Conservation (phyloP, 64 coral and sea anemone genomes). For the Hydrozoanthus tunicans region DNA sequence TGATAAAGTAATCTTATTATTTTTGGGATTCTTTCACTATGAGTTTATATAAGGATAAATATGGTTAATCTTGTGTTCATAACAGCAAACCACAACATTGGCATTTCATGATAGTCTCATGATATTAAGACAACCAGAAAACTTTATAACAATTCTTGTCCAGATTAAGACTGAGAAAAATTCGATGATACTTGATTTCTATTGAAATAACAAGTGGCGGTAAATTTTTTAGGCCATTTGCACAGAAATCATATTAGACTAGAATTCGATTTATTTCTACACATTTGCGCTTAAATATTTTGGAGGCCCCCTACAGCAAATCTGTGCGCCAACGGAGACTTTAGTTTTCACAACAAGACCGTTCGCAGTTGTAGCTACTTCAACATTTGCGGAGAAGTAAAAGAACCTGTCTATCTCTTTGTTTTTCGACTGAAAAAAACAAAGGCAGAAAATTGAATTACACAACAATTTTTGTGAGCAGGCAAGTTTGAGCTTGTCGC, state of each 20-base stretch:
- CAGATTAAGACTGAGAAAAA: neutral
- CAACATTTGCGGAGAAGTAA: neutral
- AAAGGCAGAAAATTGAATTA: too few relatives aligned
- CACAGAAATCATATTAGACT: too few relatives aligned
- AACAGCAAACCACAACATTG: neutral
- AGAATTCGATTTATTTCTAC: neutral
- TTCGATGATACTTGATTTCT: neutral
- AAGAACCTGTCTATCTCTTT: neutral
- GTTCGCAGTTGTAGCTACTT: neutral
- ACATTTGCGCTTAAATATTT: slow-evolving; percentile 27
- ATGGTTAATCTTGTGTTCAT: neutral
- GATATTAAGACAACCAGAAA: neutral
- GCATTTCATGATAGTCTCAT: neutral
- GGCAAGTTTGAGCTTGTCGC: slow-evolving; percentile 42
- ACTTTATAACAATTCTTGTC: too few relatives aligned
- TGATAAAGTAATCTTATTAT: too few relatives aligned
- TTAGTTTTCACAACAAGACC: neutral
- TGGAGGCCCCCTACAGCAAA: neutral
- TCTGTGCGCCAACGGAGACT: neutral
- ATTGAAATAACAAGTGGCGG: neutral
- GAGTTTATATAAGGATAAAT: too few relatives aligned
- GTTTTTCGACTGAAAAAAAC: too few relatives aligned
- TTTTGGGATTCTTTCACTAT: too few relatives aligned
- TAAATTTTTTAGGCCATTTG: neutral
- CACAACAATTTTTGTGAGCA: neutral